Conservation (phyloP, 2,888 invertebrate genomes). For the Bugulina stolonifera region DNA sequence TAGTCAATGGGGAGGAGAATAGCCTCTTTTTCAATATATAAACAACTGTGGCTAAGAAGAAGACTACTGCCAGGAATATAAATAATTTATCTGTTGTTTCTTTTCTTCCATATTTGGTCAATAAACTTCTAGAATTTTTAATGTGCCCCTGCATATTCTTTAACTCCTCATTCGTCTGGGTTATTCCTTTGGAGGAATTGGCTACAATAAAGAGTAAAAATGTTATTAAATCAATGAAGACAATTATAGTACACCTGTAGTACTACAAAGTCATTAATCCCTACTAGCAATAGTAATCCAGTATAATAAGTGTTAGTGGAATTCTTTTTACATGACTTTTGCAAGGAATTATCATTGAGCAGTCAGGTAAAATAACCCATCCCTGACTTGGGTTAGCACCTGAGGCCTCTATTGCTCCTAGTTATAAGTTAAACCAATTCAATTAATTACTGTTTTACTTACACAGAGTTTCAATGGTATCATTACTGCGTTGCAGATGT, state of each 20-base stretch:
- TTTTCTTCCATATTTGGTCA: constrained; percentile 86
- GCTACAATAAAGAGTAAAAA: constrained; percentile 35
- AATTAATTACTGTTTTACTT: too few species aligned
- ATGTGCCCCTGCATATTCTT: constrained; percentile 80
- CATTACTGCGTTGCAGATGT: constrained; percentile 78
- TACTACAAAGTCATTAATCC: too few species aligned
- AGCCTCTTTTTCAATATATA: constrained; percentile 83
- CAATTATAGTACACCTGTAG: background rate
- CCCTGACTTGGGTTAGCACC: too few species aligned
- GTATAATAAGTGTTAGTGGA: too few species aligned
- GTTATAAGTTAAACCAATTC: too few species aligned
- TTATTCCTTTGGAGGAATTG: constrained; percentile 41
- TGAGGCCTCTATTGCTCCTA: too few species aligned
- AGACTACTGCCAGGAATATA: constrained; percentile 50
- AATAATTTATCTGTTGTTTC: constrained; percentile 93
- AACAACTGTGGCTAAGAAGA: constrained; percentile 69
- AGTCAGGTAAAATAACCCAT: too few species aligned
- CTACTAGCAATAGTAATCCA: too few species aligned
- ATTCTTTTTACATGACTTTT: too few species aligned
- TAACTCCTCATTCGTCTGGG: constrained; percentile 60
- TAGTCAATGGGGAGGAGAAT: constrained; percentile 26
- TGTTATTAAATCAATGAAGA: too few species aligned
- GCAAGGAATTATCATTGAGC: too few species aligned
- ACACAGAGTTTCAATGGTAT: constrained; percentile 72
- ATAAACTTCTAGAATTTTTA: constrained; percentile 78